Evolutionary conservation across 2,113 vertebrate species (phyloP).

Genomic region (Delphinus delphis): DNA sequence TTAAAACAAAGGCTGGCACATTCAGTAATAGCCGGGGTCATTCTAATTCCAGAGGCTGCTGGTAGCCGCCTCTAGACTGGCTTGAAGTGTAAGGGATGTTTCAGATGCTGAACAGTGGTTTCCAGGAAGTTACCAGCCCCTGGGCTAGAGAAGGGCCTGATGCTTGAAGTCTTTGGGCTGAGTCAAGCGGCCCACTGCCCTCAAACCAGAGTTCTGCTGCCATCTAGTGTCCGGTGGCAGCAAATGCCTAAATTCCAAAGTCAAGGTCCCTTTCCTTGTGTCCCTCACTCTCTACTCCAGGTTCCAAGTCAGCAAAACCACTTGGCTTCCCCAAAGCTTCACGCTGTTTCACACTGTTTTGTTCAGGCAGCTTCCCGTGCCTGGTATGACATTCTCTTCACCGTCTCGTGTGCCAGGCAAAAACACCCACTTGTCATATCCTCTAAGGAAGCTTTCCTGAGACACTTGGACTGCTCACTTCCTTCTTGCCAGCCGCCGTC

Average conservation of each 20-base stretch:
- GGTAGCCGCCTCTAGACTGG: not conserved
- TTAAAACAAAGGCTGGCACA: not conserved
- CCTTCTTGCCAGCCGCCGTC: not conserved
- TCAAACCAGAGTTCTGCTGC: conserved; percentile 39
- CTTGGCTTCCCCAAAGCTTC: not conserved
- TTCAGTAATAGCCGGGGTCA: not conserved
- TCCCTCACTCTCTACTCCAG: not conserved
- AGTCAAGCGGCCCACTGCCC: not conserved
- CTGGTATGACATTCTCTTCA: not conserved
- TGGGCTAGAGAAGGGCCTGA: not conserved
- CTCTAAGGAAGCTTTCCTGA: not conserved
- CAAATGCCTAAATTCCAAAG: not conserved
- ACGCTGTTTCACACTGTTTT: not conserved
- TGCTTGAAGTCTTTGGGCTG: not conserved
- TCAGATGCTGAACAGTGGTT: not conserved
- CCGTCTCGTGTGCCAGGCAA: not conserved
- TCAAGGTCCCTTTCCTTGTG: not conserved
- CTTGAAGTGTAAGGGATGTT: not conserved
- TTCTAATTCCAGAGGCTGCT: not conserved
- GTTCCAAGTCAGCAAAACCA: not conserved
- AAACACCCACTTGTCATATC: not conserved
- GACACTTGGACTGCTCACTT: not conserved
- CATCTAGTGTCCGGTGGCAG: conserved; percentile 43
- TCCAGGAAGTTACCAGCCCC: not conserved
- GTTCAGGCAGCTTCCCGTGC: not conserved